These are phyloP conservation scores for Pteropus rufus DNA, from an alignment of 2,797 vertebrate species.

Conservation along the genomic window DNA sequence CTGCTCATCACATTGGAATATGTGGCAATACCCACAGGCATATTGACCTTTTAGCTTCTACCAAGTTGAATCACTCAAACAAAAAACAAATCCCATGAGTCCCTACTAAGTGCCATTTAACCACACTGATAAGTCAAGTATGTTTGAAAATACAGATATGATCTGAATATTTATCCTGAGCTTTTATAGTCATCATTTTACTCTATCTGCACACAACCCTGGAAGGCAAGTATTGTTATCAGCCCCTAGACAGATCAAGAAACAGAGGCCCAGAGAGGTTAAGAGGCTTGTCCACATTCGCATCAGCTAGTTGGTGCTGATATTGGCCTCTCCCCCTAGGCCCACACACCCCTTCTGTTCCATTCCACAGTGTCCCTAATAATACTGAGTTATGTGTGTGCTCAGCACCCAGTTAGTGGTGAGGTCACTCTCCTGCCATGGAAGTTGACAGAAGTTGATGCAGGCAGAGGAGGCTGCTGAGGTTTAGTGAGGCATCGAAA, in stretches of 20 bases:
- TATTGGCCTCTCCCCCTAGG: rapidly evolving
- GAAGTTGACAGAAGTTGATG: not conserved
- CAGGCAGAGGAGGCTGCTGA: not conserved
- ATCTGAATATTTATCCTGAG: not conserved
- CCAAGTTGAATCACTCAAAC: not conserved
- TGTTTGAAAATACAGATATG: not conserved
- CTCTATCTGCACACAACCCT: not conserved
- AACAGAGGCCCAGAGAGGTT: not conserved
- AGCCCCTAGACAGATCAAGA: not conserved
- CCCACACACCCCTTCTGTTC: not conserved
- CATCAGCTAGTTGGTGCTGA: not conserved
- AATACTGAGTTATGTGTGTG: rapidly evolving
- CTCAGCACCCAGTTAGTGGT: not conserved
- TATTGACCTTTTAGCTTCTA: not conserved
- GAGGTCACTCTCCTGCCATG: not conserved
- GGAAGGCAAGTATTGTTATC: not conserved
- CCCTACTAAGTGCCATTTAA: not conserved
- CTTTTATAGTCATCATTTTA: not conserved
- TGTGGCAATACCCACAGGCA: not conserved
- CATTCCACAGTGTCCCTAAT: not conserved
- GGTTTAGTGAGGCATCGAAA: not conserved
- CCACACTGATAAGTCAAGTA: not conserved
- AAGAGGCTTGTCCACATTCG: not conserved
- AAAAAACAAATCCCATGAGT: not conserved
- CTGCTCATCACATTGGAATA: not conserved